Base-by-base conservation (phyloP, 2,888 invertebrate species). In the Idaea biselata region DNA sequence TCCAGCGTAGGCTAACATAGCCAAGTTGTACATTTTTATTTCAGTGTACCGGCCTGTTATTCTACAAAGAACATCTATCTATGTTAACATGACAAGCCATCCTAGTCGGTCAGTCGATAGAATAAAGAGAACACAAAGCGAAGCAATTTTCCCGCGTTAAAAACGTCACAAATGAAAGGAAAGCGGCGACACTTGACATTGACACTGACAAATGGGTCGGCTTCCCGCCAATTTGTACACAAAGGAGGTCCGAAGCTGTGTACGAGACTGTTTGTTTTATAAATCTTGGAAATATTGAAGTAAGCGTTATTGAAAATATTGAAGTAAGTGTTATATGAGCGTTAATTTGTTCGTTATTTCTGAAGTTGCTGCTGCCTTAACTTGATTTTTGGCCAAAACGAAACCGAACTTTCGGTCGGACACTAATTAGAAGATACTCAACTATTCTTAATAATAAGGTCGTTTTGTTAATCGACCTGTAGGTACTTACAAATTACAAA, bases 131-230 rank as follows among this genome's bases (percentile, higher is more conserved):
- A 33, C 33, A 33, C 14, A 33, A 33, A 33, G 44, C 8, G 44
- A 44, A 44, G 44, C 44, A 44, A 44, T 44, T 44, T 44, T 44
- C 44, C 44, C 44, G 44, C 44, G 44, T 44, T 44, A 44, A 14
- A 8, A 44, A 44, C 44, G 44, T 44, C 44, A 44, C 44, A 44
- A 44, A 44, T 44, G 44, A 44, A 44, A 44, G 44, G 44, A 44
- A 44, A 44, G 44, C 44, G 44, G 14, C 44, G 44, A 44, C 44
- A 44, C 44, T 44, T 44, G 44, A 44, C 44, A 44, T 44, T 61
- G 63, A 63, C 60, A 58, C 60, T 63, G 63, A 66, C 66, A 58
- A 56, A 66, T 66, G 61, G 61, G 31, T 2, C 32, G 58, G n/a
- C 59, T 63, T 18, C n/a, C 55, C 55, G 55, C 60, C 32, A 16